A percentile compares a stretch with the other conserved stretches of the same genome.
Conservation (phyloP, 1,140 invertebrate species). For the Drosophila bifasciata region DNA sequence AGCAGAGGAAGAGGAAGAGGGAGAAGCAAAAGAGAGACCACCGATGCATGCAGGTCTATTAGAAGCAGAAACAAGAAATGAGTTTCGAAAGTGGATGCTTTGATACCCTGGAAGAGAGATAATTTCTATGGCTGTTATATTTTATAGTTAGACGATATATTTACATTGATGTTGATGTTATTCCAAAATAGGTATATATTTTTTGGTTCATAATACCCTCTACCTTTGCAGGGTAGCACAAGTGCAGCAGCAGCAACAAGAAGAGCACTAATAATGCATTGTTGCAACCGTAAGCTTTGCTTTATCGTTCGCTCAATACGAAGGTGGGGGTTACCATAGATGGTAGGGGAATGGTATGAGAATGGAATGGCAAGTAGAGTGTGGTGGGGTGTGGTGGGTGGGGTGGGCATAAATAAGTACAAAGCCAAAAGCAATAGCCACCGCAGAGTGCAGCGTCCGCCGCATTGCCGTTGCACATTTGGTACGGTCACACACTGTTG, state of each 20-base stretch:
- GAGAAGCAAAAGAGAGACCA: conserved; percentile 29
- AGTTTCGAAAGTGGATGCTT: not conserved
- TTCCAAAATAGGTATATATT: no score
- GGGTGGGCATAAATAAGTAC: conserved; percentile 44
- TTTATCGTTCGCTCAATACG: conserved; percentile 52
- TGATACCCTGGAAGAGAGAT: not conserved
- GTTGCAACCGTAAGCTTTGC: conserved; percentile 34
- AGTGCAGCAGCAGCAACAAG: conserved; percentile 7
- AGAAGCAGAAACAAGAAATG: conserved; percentile 16
- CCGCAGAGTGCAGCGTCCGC: conserved; percentile 55
- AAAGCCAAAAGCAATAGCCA: conserved; percentile 32
- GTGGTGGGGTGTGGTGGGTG: not conserved
- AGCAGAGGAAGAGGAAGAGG: not conserved
- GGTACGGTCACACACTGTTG: conserved; percentile 48
- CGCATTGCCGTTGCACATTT: conserved; percentile 45
- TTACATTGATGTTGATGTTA: not conserved
- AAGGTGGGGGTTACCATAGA: not conserved
- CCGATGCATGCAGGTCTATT: conserved; percentile 65
- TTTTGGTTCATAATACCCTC: not conserved
- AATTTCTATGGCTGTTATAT: no score
- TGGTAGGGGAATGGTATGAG: no score
- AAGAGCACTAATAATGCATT: conserved; percentile 13
- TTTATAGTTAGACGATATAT: no score
- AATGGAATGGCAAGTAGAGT: no score
- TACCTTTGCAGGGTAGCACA: conserved; percentile 8